Conservation (phyloP, 2,113 vertebrate genomes). For the Ceratotherium simum region DNA sequence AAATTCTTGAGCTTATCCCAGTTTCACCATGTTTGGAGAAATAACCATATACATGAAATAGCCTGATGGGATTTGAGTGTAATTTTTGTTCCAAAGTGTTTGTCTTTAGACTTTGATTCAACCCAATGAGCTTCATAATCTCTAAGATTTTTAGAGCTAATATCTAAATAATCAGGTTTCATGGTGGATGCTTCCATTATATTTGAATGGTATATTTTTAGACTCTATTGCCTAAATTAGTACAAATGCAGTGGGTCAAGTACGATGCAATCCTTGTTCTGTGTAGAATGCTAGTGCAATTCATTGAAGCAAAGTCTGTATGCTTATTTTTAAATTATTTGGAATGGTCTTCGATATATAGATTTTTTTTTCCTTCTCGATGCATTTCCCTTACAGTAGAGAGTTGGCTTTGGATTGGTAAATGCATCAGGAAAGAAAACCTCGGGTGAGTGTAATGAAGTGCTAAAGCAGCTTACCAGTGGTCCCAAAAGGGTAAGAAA, state of each 20-base stretch:
- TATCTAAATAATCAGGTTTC: slow-evolving; percentile 19
- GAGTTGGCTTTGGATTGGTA: background rate
- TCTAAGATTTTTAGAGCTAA: background rate
- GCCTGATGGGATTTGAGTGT: background rate
- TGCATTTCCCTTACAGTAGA: background rate
- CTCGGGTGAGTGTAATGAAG: background rate
- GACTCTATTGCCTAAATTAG: background rate
- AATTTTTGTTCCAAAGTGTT: slow-evolving; percentile 4
- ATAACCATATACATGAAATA: background rate
- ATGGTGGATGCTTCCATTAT: background rate
- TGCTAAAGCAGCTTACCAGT: background rate
- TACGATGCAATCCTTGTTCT: background rate
- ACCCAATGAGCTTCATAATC: background rate
- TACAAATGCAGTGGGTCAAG: background rate
- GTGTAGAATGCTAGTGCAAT: background rate
- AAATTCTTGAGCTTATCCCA: background rate
- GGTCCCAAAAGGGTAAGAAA: background rate
- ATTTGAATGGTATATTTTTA: background rate
- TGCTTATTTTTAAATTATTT: background rate
- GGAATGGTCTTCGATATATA: background rate
- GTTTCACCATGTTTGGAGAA: background rate
- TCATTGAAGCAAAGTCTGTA: background rate
- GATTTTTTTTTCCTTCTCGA: background rate
- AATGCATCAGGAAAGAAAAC: background rate
- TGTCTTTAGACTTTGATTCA: slow-evolving; percentile 33